These are phyloP conservation scores for Lathamus discolor DNA, from an alignment of 2,113 vertebrate genomes.

Conservation along the genomic window DNA sequence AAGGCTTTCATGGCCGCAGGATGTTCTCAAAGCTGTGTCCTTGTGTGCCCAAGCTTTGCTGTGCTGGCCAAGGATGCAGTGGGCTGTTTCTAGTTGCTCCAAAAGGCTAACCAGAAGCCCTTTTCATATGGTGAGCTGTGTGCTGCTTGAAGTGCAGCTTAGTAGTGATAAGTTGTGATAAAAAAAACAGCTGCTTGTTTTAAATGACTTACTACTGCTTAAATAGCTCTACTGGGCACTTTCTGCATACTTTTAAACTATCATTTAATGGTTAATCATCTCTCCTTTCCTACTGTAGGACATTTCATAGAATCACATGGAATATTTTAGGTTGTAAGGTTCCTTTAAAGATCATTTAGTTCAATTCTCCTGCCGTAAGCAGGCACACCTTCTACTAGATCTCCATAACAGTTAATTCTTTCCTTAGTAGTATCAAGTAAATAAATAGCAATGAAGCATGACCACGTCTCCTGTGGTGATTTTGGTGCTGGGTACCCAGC, in stretches of 20 bases:
- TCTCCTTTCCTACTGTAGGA: not conserved
- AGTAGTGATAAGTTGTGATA: not conserved
- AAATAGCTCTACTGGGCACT: not conserved
- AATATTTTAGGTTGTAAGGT: not conserved
- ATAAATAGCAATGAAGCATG: not conserved
- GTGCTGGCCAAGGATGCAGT: not conserved
- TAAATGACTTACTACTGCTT: not conserved
- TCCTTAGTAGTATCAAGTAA: not conserved
- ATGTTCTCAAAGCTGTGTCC: not conserved
- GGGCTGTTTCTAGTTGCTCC: not conserved
- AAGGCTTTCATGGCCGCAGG: not conserved
- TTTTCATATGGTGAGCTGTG: not conserved
- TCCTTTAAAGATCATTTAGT: not conserved
- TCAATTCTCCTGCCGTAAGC: rapidly evolving
- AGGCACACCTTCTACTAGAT: not conserved
- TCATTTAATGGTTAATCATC: not conserved
- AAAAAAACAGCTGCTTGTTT: not conserved
- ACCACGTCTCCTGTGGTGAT: not conserved
- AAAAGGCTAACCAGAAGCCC: not conserved
- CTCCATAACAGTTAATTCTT: not conserved
- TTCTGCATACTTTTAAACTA: not conserved
- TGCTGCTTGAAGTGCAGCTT: not conserved
- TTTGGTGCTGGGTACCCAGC: not conserved
- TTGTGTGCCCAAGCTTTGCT: not conserved
- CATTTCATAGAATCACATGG: not conserved